Conservation (phyloP, 2,797 vertebrate species). For the Clarias laeviceps region DNA sequence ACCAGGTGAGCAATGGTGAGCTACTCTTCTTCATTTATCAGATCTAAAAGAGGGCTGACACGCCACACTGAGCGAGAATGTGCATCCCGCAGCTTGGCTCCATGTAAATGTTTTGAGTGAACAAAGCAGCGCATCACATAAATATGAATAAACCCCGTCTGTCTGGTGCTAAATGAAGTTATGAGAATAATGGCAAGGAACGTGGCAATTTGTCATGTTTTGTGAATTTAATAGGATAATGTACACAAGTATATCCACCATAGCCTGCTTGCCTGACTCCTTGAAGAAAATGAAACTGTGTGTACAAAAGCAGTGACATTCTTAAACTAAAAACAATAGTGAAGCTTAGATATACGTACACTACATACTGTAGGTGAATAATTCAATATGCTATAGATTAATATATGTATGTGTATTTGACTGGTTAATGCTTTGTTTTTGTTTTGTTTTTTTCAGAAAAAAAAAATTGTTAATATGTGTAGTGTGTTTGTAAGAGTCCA, state of each 20-base stretch:
- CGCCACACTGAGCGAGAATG: conserved; percentile 40
- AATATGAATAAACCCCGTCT: conserved; percentile 68
- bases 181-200: conserved; percentile 65
- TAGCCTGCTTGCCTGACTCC: neutral
- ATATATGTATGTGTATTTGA: neutral
- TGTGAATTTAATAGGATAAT: conserved; percentile 60
- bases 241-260: conserved; percentile 60
- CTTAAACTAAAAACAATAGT: neutral
- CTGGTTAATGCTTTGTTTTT: neutral
- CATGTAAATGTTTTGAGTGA: conserved; percentile 59
- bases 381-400: neutral
- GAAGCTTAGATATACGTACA: neutral
- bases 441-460: neutral
- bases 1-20: conserved; percentile 60
- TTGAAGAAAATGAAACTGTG: conserved; percentile 6
- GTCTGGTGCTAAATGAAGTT: conserved; percentile 67
- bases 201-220: conserved; percentile 63
- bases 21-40: conserved; percentile 59
- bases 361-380: neutral
- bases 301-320: neutral
- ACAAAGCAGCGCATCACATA: conserved; percentile 60
- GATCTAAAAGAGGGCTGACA: conserved; percentile 54
- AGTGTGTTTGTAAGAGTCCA: neutral
- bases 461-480: neutral
- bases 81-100: conserved; percentile 46